Conservation (phyloP, 1,140 invertebrate genomes). For the Drosophila nebulosa region DNA sequence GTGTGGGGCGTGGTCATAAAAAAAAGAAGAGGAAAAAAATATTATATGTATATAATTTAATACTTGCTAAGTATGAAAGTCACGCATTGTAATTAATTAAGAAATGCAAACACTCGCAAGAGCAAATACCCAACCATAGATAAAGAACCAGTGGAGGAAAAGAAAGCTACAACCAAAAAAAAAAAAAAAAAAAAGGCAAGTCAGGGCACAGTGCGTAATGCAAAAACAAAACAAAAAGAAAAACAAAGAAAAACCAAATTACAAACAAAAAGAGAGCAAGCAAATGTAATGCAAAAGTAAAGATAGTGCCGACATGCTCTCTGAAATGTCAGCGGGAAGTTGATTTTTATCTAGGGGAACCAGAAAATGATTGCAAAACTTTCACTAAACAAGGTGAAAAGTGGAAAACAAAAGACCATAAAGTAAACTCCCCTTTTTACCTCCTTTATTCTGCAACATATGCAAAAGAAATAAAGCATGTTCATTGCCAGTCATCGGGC, state of each 20-base stretch:
- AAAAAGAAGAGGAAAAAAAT: background rate
- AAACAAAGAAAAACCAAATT: slow-evolving; percentile 6
- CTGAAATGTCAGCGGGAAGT: too few relatives aligned
- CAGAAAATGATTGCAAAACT: too few relatives aligned
- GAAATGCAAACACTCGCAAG: slow-evolving; percentile 63
- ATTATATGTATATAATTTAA: slow-evolving; percentile 22
- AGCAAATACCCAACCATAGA: slow-evolving; percentile 43
- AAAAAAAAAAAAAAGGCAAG: slow-evolving; percentile 33
- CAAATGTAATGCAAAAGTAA: background rate
- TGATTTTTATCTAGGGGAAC: too few relatives aligned
- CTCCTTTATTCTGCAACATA: too few relatives aligned
- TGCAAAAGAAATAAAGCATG: too few relatives aligned
- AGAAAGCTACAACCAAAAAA: background rate
- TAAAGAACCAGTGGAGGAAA: background rate
- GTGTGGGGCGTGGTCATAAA: slow-evolving; percentile 30
- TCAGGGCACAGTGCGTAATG: slow-evolving; percentile 17
- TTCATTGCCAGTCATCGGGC: too few relatives aligned
- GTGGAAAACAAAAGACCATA: too few relatives aligned
- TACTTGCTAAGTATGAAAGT: slow-evolving; percentile 58
- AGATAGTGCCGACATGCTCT: too few relatives aligned
- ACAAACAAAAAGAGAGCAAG: background rate
- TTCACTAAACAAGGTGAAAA: too few relatives aligned
- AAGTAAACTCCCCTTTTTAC: too few relatives aligned
- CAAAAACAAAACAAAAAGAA: slow-evolving; percentile 18
- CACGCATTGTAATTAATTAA: slow-evolving; percentile 74